These are phyloP conservation scores for Ovibos moschatus DNA, from an alignment of 2,113 vertebrate species.

Conservation along the genomic window DNA sequence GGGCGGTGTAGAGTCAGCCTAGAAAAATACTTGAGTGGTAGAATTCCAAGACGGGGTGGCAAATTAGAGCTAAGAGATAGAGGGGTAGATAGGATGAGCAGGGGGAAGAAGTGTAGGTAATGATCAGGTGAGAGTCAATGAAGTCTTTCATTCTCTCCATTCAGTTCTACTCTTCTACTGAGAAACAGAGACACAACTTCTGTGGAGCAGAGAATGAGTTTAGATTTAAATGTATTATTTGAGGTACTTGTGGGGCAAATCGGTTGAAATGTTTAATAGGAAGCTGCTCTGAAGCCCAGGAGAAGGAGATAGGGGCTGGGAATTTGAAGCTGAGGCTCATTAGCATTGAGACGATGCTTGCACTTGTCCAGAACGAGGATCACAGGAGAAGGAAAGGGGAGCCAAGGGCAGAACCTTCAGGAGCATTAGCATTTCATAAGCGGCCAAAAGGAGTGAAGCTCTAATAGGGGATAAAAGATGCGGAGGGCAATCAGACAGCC, in stretches of 20 bases:
- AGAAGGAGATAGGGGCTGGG: not conserved
- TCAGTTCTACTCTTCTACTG: not conserved
- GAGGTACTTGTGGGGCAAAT: not conserved
- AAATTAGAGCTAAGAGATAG: not conserved
- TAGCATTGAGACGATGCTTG: no score
- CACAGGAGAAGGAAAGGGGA: not conserved
- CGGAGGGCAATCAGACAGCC: fast-evolving
- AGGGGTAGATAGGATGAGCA: not conserved
- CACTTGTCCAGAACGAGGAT: not conserved
- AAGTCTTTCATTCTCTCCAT: not conserved
- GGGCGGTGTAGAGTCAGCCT: not conserved
- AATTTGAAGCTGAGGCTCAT: not conserved
- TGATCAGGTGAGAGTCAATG: not conserved
- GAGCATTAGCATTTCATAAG: not conserved
- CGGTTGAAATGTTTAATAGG: not conserved
- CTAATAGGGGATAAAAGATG: not conserved
- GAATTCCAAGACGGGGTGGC: not conserved
- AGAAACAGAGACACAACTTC: not conserved
- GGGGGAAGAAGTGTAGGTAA: not conserved
- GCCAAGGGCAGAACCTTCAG: not conserved
- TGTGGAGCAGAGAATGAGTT: not conserved
- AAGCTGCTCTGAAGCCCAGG: not conserved
- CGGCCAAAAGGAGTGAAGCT: not conserved
- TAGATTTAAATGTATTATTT: not conserved
- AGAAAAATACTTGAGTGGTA: not conserved